Conservation (phyloP, 2,113 vertebrate species). For the Microcebus lehilahytsara region DNA sequence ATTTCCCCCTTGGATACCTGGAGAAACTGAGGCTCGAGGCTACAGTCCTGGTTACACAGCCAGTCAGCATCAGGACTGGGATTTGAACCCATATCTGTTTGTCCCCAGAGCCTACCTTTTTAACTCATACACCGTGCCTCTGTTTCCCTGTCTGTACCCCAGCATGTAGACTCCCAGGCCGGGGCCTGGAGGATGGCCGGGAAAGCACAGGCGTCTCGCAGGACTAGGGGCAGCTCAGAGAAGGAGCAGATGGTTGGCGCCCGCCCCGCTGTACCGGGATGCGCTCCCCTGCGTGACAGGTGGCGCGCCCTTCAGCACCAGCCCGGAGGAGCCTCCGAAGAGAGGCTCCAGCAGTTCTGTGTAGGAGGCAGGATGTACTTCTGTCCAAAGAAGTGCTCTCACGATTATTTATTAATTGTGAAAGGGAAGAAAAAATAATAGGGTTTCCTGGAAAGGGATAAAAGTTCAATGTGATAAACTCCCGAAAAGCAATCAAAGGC, state of each 20-base stretch:
- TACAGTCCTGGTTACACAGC: accelerated
- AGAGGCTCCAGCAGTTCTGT: background rate
- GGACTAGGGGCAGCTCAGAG: background rate
- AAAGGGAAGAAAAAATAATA: slow-evolving; percentile 68
- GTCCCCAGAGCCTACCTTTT: background rate
- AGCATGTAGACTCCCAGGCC: background rate
- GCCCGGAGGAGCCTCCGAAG: background rate
- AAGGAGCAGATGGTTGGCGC: accelerated
- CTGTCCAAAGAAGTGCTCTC: slow-evolving; percentile 61
- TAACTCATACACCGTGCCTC: background rate
- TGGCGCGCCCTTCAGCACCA: background rate
- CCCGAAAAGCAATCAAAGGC: slow-evolving; percentile 72
- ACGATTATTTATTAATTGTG: slow-evolving; percentile 74
- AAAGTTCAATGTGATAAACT: slow-evolving; percentile 79
- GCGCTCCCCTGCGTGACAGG: background rate
- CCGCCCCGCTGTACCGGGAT: background rate
- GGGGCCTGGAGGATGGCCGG: background rate
- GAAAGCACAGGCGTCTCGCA: background rate
- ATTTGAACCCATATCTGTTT: background rate
- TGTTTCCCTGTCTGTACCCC: background rate
- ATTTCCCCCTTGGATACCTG: background rate
- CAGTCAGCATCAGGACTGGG: background rate
- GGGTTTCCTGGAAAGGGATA: slow-evolving; percentile 77
- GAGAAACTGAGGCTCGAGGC: background rate
- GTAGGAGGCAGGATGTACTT: slow-evolving; percentile 51